These are phyloP conservation scores for Psilopsiagon aurifrons DNA, from an alignment of 2,113 vertebrate species.

Conservation along the genomic window DNA sequence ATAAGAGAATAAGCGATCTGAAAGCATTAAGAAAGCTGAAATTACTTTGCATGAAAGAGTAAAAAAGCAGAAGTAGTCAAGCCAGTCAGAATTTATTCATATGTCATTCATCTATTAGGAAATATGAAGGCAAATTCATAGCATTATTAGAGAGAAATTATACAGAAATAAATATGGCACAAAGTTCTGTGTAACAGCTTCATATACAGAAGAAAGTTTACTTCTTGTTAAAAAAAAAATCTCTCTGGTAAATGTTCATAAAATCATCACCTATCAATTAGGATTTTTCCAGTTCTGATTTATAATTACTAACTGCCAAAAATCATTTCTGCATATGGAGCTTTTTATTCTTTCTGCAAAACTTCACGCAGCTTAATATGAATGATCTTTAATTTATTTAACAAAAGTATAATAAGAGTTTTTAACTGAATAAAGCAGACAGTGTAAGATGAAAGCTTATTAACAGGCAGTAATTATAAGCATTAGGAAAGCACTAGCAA, in stretches of 20 bases:
- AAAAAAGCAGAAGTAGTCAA: neutral
- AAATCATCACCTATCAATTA: neutral
- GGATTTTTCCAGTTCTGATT: neutral
- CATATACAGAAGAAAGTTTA: neutral
- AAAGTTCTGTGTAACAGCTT: neutral
- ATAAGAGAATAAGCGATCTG: neutral
- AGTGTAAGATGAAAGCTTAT: neutral
- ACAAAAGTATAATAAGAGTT: neutral
- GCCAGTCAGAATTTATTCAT: neutral
- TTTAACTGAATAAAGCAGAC: neutral
- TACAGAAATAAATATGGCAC: neutral
- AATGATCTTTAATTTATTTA: neutral
- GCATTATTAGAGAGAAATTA: neutral
- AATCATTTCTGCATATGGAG: neutral
- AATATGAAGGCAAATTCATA: neutral
- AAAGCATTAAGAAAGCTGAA: neutral
- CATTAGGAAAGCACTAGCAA: neutral
- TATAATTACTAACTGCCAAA: neutral
- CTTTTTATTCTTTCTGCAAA: neutral
- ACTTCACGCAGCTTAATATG: neutral
- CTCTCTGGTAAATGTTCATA: neutral
- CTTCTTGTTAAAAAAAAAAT: neutral
- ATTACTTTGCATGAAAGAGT: neutral
- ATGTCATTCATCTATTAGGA: neutral
- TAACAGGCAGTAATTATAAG: neutral